A percentile compares a stretch with the other conserved stretches of the same genome.
phyloP scores from a whole-genome alignment of 2,797 vertebrate species.

The Apodemus agrarius region DNA sequence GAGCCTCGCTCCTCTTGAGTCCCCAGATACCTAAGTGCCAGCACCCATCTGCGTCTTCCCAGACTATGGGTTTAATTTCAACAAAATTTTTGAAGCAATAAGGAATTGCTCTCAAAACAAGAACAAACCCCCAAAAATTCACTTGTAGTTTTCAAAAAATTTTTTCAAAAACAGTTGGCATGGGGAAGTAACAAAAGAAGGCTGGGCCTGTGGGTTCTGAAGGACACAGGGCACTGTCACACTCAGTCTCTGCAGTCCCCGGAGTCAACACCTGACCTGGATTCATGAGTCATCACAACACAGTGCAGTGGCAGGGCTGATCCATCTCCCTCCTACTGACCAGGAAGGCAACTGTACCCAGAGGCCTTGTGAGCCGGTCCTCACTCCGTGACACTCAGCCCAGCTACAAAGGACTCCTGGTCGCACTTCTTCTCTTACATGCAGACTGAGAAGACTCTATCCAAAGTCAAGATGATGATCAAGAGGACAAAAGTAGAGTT shows the following conservation, averaged over 20 bases:
- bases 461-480: background rate
- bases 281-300: background rate
- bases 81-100: background rate
- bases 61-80: background rate
- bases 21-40: background rate
- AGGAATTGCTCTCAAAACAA: background rate
- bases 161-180: background rate
- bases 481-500: rapidly evolving
- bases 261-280: too few species aligned
- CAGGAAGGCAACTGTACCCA: background rate
- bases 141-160: background rate
- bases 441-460: background rate
- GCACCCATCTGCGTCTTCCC: background rate
- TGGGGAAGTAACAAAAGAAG: background rate
- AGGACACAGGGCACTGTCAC: background rate
- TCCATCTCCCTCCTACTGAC: background rate
- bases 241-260: background rate
- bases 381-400: background rate
- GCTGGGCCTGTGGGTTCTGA: background rate
- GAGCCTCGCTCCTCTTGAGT: background rate
- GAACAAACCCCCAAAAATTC: background rate
- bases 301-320: background rate
- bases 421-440: background rate
- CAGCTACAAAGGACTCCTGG: background rate
- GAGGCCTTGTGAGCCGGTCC: too few species aligned